Evolutionary conservation across 1,140 invertebrate genomes (phyloP).

Genomic region (Drosophila sucinea): DNA sequence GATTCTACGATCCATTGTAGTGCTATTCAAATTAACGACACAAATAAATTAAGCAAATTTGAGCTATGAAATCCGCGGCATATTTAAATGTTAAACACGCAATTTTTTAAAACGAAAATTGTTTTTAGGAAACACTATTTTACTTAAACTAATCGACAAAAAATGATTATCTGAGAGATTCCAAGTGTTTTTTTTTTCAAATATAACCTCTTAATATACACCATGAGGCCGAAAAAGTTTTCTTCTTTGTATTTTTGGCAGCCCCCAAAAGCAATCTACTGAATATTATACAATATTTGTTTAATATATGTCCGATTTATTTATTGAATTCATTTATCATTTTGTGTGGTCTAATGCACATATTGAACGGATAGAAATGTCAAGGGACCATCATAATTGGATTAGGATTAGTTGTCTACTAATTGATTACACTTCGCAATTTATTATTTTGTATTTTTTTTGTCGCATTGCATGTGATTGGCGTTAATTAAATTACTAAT

Average conservation of each 20-base stretch:
- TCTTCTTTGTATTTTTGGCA: too few relatives aligned
- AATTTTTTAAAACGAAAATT: too few relatives aligned
- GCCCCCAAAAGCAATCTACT: too few relatives aligned
- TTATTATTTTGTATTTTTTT: constrained; percentile 26
- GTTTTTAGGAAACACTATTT: too few relatives aligned
- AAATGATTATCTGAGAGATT: too few relatives aligned
- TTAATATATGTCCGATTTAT: constrained; percentile 39
- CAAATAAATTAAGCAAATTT: neutral
- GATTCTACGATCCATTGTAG: neutral
- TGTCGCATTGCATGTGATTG: constrained; percentile 26
- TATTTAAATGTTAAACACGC: neutral
- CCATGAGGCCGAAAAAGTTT: too few relatives aligned
- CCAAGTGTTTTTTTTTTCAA: too few relatives aligned
- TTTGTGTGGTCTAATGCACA: constrained; percentile 48
- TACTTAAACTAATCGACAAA: too few relatives aligned
- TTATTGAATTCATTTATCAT: constrained; percentile 52
- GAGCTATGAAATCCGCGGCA: neutral
- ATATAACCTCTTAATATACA: too few relatives aligned
- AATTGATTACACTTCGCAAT: constrained; percentile 52
- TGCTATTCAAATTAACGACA: neutral
- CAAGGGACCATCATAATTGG: constrained; percentile 61
- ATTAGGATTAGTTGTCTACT: constrained; percentile 68
- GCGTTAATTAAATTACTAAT: constrained; percentile 76
- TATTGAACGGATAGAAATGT: constrained; percentile 66
- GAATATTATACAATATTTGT: too few relatives aligned